Percentiles rank a stretch among this genome's conserved stretches.
These are phyloP conservation scores for Harpagifer antarcticus DNA, from an alignment of 2,797 vertebrate genomes.

Conservation along the genomic window DNA sequence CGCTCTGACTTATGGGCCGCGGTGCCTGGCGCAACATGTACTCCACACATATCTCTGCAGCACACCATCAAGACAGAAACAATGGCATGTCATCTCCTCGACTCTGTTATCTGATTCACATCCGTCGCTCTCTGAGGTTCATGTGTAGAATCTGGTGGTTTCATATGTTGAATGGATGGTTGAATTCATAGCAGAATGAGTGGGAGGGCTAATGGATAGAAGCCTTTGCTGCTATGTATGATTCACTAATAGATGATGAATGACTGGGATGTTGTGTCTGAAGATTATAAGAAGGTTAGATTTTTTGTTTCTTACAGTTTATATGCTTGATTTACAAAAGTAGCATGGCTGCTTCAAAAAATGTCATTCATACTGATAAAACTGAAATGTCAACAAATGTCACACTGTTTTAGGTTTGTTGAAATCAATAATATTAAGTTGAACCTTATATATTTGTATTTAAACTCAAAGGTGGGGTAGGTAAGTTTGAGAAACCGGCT, in stretches of 20 bases:
- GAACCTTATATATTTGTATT: too few species aligned
- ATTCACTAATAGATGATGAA: constrained; percentile 19
- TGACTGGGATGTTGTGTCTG: not conserved
- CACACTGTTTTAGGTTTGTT: too few species aligned
- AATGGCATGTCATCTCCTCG: constrained; percentile 21
- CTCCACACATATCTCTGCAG: constrained; percentile 44
- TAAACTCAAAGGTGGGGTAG: too few species aligned
- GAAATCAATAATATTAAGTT: too few species aligned
- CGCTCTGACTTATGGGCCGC: constrained; percentile 67
- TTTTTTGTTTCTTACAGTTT: not conserved
- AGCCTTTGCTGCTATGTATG: constrained; percentile 2
- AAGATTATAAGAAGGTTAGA: not conserved
- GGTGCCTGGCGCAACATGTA: constrained; percentile 61
- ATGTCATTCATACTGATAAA: too few species aligned
- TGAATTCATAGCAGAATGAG: constrained; percentile 12
- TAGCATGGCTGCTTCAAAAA: not conserved
- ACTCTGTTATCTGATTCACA: constrained; percentile 16
- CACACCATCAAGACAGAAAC: constrained; percentile 33
- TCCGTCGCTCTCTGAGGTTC: constrained; percentile 56
- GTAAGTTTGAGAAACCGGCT: too few species aligned
- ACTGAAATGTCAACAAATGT: too few species aligned
- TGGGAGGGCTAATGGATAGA: constrained; percentile 6
- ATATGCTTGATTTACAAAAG: not conserved
- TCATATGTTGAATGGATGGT: constrained; percentile 2
- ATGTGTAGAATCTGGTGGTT: constrained; percentile 30